Evolutionary conservation across 1,140 invertebrate species (phyloP).

Genomic region (Atta texana): DNA sequence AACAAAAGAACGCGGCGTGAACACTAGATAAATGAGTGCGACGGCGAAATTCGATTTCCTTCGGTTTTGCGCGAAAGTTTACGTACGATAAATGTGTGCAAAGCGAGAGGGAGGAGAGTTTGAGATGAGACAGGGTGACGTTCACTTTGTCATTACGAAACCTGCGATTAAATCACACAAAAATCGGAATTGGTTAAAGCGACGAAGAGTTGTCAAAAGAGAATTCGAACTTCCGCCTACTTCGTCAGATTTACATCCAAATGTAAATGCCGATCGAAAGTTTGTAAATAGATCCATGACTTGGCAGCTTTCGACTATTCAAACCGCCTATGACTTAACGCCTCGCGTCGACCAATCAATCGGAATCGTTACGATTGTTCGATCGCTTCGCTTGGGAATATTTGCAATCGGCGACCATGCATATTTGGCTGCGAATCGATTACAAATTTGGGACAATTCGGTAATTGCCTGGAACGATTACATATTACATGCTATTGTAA

Average conservation of each 20-base stretch:
- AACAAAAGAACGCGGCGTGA: constrained; percentile 40
- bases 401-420: not conserved
- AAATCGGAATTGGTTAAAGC: constrained; percentile 31
- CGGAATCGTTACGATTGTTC: not conserved
- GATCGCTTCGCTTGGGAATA: not conserved
- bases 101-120: not conserved
- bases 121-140: not conserved
- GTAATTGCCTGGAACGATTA: constrained; percentile 23
- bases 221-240: constrained; percentile 15
- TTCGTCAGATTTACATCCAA: constrained; percentile 34
- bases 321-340: not conserved
- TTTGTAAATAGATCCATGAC: constrained; percentile 18
- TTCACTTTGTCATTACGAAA: constrained; percentile 33
- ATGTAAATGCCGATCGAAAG: constrained; percentile 20
- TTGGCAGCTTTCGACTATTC: constrained; percentile 20
- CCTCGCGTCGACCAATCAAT: not conserved
- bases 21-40: constrained; percentile 45
- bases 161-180: constrained; percentile 18
- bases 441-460: constrained; percentile 17
- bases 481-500: not conserved
- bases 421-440: not conserved
- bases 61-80: constrained; percentile 20
- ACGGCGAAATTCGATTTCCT: constrained; percentile 42
- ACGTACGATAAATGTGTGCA: not conserved
- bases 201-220: not conserved